A percentile compares a stretch with the other conserved stretches of the same genome.
Conservation (phyloP, 2,888 invertebrate species). For the Pycnomerus fuliginosus region DNA sequence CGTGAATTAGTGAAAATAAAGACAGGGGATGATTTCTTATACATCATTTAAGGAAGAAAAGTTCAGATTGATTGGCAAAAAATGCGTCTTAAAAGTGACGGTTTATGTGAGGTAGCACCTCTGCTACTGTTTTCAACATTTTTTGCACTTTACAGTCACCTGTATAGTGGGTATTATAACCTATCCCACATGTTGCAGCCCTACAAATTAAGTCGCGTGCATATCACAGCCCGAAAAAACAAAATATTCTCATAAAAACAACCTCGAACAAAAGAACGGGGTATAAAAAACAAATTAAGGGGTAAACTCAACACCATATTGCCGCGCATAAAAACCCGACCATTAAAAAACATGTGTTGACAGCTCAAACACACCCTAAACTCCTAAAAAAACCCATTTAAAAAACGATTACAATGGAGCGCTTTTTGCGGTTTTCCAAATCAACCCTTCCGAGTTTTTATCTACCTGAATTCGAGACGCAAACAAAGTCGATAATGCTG, state of each 20-base stretch:
- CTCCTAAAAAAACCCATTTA: conserved; percentile 35
- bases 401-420: conserved; percentile 45
- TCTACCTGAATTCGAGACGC: conserved; percentile 14
- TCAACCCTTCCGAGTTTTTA: too few species aligned
- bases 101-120: too few species aligned
- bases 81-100: too few species aligned
- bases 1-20: too few species aligned
- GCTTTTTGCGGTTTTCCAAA: conserved; percentile 45
- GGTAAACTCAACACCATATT: conserved; percentile 17
- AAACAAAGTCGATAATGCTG: conserved; percentile 12
- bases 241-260: conserved; percentile 9
- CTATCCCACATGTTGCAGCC: too few species aligned
- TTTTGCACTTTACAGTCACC: too few species aligned
- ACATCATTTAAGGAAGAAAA: too few species aligned
- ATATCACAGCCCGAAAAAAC: conserved; percentile 10
- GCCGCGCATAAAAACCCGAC: conserved; percentile 12
- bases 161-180: too few species aligned
- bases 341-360: conserved; percentile 43
- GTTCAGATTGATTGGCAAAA: too few species aligned
- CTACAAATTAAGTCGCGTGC: conserved; percentile 6
- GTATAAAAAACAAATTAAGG: conserved; percentile 17
- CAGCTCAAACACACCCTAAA: conserved; percentile 36
- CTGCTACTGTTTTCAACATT: too few species aligned
- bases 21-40: too few species aligned
- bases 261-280: conserved; percentile 5